Percentiles rank a stretch among this genome's conserved stretches.
Conservation (phyloP, 1,140 invertebrate genomes). For the Saccostrea cuccullata region DNA sequence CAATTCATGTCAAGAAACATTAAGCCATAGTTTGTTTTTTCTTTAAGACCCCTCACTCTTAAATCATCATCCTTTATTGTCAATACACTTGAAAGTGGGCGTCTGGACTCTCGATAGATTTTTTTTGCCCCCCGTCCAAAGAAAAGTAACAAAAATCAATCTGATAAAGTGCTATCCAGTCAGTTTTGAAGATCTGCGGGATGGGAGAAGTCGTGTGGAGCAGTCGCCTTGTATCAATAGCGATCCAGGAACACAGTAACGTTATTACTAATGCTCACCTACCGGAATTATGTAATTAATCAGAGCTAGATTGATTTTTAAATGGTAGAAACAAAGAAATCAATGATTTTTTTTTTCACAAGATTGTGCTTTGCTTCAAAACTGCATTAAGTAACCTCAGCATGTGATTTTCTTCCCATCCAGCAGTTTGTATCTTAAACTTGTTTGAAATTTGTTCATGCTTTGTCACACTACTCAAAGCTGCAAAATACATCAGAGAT, state of each 20-base stretch:
- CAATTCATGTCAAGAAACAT: neutral
- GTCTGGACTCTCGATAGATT: neutral
- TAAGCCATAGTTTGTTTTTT: neutral
- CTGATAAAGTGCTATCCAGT: neutral
- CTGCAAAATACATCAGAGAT: no score
- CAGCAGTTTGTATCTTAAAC: neutral
- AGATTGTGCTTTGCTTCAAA: neutral
- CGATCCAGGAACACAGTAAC: neutral
- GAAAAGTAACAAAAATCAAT: conserved; percentile 14
- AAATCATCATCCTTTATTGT: neutral
- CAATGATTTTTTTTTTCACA: neutral
- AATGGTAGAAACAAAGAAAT: conserved; percentile 36
- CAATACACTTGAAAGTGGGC: neutral
- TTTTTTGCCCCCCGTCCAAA: neutral
- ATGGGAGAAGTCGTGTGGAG: neutral
- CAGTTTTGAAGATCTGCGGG: neutral
- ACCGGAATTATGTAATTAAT: conserved; percentile 23
- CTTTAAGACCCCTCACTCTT: neutral
- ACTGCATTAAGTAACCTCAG: neutral
- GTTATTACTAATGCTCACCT: neutral
- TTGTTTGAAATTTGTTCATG: no score
- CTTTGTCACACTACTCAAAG: no score
- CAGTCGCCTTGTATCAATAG: neutral
- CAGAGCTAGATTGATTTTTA: conserved; percentile 16
- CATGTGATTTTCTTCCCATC: neutral